These are phyloP conservation scores for Stomatorhinus ivindoensis DNA, from an alignment of 2,113 vertebrate species.

Conservation along the genomic window DNA sequence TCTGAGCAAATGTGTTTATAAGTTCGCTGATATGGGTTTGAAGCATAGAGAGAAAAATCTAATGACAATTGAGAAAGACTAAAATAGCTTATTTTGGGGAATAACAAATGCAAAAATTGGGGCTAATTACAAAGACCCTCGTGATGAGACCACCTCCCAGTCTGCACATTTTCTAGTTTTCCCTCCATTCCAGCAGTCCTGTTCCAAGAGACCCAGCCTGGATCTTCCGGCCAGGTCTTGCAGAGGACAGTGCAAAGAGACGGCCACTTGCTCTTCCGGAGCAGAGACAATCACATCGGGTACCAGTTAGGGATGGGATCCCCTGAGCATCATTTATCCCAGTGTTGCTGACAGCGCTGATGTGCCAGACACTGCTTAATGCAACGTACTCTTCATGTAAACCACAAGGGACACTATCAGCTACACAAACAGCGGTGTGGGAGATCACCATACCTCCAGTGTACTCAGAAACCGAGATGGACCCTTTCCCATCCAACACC, in stretches of 20 bases:
- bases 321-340: background rate
- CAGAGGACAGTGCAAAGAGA: background rate
- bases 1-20: conserved; percentile 2
- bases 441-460: background rate
- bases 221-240: background rate
- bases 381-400: background rate
- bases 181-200: background rate
- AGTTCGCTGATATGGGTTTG: background rate
- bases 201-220: background rate
- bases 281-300: background rate
- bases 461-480: background rate
- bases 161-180: background rate
- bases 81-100: background rate
- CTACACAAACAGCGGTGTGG: background rate
- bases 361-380: background rate
- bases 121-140: background rate
- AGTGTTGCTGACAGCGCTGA: background rate
- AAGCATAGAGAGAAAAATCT: background rate
- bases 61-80: background rate
- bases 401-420: background rate
- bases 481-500: background rate
- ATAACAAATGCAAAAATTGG: background rate
- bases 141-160: background rate
- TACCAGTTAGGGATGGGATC: background rate
- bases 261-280: background rate